Conservation (phyloP, 2,113 vertebrate genomes). For the Tiliqua scincoides region DNA sequence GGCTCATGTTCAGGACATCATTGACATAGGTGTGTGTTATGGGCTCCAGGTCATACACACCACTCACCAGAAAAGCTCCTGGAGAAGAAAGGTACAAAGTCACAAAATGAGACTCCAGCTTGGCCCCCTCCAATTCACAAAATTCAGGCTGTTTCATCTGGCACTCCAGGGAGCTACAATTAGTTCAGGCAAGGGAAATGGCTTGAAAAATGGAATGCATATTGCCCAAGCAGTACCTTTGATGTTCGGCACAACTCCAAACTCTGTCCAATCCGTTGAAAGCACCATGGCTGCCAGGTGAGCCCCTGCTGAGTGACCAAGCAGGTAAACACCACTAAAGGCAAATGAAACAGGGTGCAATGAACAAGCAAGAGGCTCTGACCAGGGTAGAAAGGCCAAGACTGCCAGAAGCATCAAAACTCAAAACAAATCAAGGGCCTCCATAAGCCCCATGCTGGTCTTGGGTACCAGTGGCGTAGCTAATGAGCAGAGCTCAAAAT, state of each 20-base stretch:
- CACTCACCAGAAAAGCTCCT: slow-evolving; percentile 92
- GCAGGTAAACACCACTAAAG: slow-evolving; percentile 88
- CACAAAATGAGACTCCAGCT: neutral
- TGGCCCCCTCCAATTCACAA: neutral
- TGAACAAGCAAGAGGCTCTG: neutral
- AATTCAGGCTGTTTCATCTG: neutral
- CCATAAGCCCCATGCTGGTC: neutral
- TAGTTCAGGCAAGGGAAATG: neutral
- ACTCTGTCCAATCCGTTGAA: slow-evolving; percentile 85
- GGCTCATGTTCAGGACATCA: slow-evolving; percentile 80
- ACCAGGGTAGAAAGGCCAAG: neutral
- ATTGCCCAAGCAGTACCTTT: no score
- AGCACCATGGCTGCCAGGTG: slow-evolving; percentile 91
- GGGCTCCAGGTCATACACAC: slow-evolving; percentile 90
- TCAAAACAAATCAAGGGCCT: neutral
- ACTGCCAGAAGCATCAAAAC: neutral
- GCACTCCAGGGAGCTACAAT: neutral
- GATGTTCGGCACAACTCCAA: slow-evolving; percentile 79
- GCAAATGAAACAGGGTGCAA: neutral
- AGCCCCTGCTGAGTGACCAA: slow-evolving; percentile 94
- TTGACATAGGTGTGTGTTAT: slow-evolving; percentile 85
- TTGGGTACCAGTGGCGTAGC: no score
- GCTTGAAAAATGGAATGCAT: accelerated
- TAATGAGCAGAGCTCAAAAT: no score
- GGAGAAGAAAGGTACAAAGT: neutral